These are phyloP conservation scores for Geococcyx californianus DNA, from an alignment of 2,113 vertebrate species.

Conservation along the genomic window DNA sequence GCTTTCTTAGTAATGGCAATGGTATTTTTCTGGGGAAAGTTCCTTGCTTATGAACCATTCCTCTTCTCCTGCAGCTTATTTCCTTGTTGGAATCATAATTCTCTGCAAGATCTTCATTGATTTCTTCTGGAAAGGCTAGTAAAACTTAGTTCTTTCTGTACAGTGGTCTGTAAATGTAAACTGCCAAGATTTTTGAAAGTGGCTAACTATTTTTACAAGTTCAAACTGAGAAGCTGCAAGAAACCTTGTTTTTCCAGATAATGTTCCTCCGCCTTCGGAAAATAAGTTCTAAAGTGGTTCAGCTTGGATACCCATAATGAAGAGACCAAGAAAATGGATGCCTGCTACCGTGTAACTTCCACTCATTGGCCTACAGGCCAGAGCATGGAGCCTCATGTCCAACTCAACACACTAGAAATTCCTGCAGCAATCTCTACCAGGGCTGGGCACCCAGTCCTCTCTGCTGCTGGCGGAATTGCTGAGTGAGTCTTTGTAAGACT, in stretches of 20 bases:
- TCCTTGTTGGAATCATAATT: conserved; percentile 22
- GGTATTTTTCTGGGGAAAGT: not conserved
- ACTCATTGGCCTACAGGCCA: not conserved
- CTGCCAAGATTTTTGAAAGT: not conserved
- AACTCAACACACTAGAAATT: fast-evolving
- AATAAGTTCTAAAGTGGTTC: not conserved
- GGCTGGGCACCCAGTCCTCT: not conserved
- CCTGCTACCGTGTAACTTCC: not conserved
- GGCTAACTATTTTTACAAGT: not conserved
- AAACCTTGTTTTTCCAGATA: not conserved
- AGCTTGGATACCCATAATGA: not conserved
- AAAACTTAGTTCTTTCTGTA: conserved; percentile 6
- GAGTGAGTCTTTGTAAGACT: not conserved
- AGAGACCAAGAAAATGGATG: not conserved
- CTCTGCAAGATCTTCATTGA: not conserved
- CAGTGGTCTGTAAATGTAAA: not conserved
- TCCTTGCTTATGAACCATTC: not conserved
- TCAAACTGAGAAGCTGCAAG: not conserved
- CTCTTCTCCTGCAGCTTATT: conserved; percentile 1
- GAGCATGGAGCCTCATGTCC: fast-evolving
- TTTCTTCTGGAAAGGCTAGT: conserved; percentile 26
- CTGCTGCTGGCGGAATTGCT: fast-evolving
- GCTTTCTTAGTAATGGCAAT: not conserved
- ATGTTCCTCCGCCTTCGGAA: not conserved
- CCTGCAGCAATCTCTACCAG: fast-evolving